Evolutionary conservation across 2,888 invertebrate species (phyloP), one percentile per base, ranked within the genome.

Genomic region (Drosophila nr. perissopoda): DNA sequence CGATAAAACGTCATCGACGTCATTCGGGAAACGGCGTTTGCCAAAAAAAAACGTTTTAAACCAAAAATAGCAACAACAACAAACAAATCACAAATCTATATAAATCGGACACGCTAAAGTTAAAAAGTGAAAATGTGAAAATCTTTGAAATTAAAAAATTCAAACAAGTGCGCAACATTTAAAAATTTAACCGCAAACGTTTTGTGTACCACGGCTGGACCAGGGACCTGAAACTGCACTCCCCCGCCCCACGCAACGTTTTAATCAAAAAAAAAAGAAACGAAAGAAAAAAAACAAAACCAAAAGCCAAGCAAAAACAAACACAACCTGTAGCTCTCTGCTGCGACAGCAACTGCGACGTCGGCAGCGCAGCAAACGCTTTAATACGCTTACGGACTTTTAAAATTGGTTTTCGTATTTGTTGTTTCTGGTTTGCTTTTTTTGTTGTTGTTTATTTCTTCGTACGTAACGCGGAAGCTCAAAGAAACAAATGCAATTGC

Each of bases 241-340:
- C 11, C 48, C 38, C 49, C n/a, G 29, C 11, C 42, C 16, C 46
- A 46, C 46, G 4, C 46, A 46, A 25, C 46, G 16, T 21, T 25
- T 8, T 25, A 25, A 46, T 16, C 16, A 25, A 21, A 25, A 46
- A 16, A 42, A 21, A 13, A 46, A 11, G 21, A 21, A 21, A 1
- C 4, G 21, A 42, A 11, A 38, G 13, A 34, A 34, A 38, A 46
- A 21, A 38, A 25, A 21, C 21, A 31, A 36, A 57, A 60, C 60
- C 56, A 38, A 38, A 53, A 56, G 52, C 69, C 57, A 74, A 69
- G 61, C 69, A 60, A 65, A 70, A 73, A 42, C 38, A 38, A 72
- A 71, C 75, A 63, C 86, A 87, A 87, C 87, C 87, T 87, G 87
- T 87, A 74, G 90, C 89, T 84, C 62, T 31, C 56, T 67, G 68